Base-by-base conservation (phyloP, 1,140 invertebrate species). In the Berghia stephanieae region DNA sequence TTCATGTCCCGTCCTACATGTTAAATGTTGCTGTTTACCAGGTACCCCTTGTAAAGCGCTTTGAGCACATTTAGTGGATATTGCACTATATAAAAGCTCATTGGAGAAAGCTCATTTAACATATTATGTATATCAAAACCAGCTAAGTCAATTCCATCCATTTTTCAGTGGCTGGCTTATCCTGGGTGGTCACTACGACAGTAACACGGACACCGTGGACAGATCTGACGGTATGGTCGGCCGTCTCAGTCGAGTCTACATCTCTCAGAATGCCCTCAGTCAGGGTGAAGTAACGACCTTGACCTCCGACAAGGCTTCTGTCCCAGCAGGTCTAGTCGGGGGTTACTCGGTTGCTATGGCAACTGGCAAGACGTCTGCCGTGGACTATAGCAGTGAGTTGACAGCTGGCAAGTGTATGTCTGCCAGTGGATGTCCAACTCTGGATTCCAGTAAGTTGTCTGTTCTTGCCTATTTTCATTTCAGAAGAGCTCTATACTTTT, bases 361-460 rank as follows among this genome's bases (percentile, higher is more conserved):
- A 16, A 60, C 63, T 57, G 75, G 75, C 43, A 27, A 46, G 66
- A 77, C 63, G 24, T 63, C 52, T 6, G 21, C 63, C 13, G 34
- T 70, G 16, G 75, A 77, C 43, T 55, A 77, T 27, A 46, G 70
- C 27, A 77, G 75, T 55, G 63, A 77, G 43, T 34, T 77, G 31
- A 55, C 63, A 2, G 2, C 18, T 34, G 63, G 63, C 18, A 34
- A n/a, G 31, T 75, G 72, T 36, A 8, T 63, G 18, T 63, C 57
- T 31, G 57, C 57, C 57, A 16, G 10, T 31, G 27, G 27, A 10
- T 63, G 57, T 31, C 18, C 8, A 31, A 63, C 18, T 63, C 10
- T 63, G 10, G 57, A 63, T 31, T 10, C 10, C 57, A 63, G 57
- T 63, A 31, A 63, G 57, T 63, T n/a, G n/a, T n/a, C n/a, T n/a